phyloP scores from a whole-genome alignment of 2,113 vertebrate species.

The Neomonachus schauinslandi region DNA sequence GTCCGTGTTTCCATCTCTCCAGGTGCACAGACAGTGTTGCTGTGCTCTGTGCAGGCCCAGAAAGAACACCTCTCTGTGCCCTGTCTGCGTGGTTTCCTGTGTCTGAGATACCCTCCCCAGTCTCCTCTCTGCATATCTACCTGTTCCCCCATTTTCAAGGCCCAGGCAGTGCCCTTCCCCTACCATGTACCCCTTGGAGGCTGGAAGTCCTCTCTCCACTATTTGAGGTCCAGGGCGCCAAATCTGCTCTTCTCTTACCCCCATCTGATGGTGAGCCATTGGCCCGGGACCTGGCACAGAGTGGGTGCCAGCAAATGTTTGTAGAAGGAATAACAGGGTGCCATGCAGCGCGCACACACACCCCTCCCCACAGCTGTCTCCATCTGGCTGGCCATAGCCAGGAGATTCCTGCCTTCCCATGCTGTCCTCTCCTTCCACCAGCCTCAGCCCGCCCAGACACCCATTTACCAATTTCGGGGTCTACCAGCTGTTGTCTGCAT shows the following conservation, averaged over 20 bases:
- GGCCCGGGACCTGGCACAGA: background rate
- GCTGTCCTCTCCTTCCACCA: background rate
- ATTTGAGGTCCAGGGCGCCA: background rate
- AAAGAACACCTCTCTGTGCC: background rate
- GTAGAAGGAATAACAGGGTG: background rate
- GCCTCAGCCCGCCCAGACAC: background rate
- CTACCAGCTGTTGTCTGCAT: background rate
- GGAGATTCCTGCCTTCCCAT: background rate
- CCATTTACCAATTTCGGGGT: background rate
- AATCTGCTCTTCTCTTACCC: background rate
- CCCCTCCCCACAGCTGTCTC: accelerated
- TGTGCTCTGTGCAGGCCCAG: background rate
- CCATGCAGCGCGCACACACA: background rate
- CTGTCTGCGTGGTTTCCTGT: background rate
- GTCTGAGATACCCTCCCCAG: background rate
- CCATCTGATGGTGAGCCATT: background rate
- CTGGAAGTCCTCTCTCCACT: background rate
- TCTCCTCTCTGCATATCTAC: background rate
- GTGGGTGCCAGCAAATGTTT: background rate
- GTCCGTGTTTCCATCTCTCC: background rate
- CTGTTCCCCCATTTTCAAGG: background rate
- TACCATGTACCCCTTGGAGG: background rate
- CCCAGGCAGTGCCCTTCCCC: background rate
- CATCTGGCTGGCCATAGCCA: background rate
- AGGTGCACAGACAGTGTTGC: background rate